Conservation (phyloP, 37 sponge, comb jelly and placozoan genomes). For the Beroe ovata region DNA sequence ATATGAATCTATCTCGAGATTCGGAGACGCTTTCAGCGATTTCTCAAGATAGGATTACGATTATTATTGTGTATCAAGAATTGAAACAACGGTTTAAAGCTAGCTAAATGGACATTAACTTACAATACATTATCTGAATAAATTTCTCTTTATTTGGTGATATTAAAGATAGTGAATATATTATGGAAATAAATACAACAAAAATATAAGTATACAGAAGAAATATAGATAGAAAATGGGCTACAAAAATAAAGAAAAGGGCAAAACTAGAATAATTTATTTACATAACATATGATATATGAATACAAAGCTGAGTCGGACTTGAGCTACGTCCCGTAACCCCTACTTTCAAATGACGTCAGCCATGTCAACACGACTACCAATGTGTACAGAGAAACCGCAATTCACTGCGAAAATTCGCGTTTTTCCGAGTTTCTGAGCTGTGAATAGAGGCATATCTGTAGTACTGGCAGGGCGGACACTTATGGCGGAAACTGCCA, state of each 20-base stretch:
- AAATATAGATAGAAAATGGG: too few species aligned
- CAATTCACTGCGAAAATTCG: neutral
- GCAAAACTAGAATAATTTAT: neutral
- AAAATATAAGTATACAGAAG: too few species aligned
- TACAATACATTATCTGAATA: too few species aligned
- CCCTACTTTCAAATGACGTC: constrained; percentile 7
- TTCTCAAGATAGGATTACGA: too few species aligned
- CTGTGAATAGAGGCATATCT: neutral
- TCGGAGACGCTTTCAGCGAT: too few species aligned
- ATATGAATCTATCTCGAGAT: too few species aligned
- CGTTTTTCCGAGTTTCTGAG: neutral
- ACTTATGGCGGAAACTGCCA: constrained; percentile 34
- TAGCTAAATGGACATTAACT: too few species aligned
- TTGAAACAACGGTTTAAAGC: neutral
- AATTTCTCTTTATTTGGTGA: too few species aligned
- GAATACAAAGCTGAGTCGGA: neutral
- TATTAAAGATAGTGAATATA: too few species aligned
- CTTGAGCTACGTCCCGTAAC: neutral
- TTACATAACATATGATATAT: neutral
- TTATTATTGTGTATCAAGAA: too few species aligned
- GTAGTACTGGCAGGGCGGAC: neutral
- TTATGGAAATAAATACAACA: too few species aligned
- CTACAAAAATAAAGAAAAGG: neutral
- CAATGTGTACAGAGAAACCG: neutral
- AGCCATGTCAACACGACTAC: constrained; percentile 61